Conservation (phyloP, 1,140 invertebrate genomes). For the Homalodisca vitripennis region DNA sequence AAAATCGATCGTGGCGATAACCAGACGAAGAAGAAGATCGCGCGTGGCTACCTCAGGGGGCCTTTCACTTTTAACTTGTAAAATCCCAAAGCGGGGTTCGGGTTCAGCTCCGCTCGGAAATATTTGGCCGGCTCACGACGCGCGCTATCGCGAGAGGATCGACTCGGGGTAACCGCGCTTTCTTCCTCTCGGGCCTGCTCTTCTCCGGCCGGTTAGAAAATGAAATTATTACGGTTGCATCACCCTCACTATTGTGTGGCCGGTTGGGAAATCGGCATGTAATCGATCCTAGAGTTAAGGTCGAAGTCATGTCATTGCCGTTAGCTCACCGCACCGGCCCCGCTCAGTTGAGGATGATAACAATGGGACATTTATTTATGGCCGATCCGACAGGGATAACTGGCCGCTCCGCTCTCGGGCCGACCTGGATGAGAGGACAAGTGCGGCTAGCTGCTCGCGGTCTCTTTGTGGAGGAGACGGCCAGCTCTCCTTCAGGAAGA, state of each 20-base stretch:
- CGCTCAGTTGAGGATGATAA: too few relatives aligned
- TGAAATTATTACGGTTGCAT: slow-evolving; percentile 13
- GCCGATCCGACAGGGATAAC: too few relatives aligned
- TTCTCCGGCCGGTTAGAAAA: slow-evolving; percentile 12
- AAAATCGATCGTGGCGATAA: slow-evolving; percentile 9
- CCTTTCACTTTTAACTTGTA: slow-evolving; percentile 13
- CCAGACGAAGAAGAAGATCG: slow-evolving; percentile 6
- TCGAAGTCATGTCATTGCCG: slow-evolving; percentile 17
- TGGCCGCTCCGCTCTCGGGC: too few relatives aligned
- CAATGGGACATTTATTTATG: too few relatives aligned
- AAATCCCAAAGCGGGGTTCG: slow-evolving; percentile 12
- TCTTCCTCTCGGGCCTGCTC: background rate
- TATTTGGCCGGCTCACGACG: slow-evolving; percentile 17
- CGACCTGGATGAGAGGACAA: too few relatives aligned
- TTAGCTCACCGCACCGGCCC: too few relatives aligned
- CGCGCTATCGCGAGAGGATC: background rate
- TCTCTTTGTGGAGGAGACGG: too few relatives aligned
- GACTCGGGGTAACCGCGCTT: too few relatives aligned
- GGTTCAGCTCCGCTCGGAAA: slow-evolving; percentile 7
- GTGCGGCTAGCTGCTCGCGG: too few relatives aligned
- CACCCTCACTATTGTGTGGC: background rate
- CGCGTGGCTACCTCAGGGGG: slow-evolving; percentile 7
- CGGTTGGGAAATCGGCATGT: background rate
- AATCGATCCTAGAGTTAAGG: background rate
- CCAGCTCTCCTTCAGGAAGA: too few relatives aligned